Evolutionary conservation across 2,888 invertebrate genomes (phyloP), one percentile per base, ranked within the genome.

Genomic region (Phania funesta): DNA sequence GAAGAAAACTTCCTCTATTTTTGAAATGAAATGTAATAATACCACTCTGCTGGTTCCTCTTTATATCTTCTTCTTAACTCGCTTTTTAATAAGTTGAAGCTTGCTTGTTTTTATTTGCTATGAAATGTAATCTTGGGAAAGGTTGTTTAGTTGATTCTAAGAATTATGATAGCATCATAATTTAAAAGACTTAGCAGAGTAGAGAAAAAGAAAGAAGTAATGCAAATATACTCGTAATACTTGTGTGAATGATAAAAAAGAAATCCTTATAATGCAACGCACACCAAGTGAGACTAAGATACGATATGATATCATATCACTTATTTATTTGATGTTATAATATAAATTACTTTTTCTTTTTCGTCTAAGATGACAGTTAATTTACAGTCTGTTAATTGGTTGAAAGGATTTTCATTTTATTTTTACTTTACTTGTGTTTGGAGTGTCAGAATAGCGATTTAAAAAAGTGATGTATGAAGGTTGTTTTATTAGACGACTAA

Each of bases 371-470:
- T 80, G 80, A 67, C 76, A 77, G 80, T 67, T 71, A 76, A 76
- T 81, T 77, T 81, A 71, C 80, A 60, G 58, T 46, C 41, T 76
- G 52, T 65, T 76, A 76, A 80, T 76, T 80, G 71, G 44, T 48
- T 67, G 11, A 71, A 73, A 54, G 58, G 22, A 54, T 35, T 50
- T 65, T 60, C 29, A 26, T 48, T 6, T 29, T 46, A 48, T 46
- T 75, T 20, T 24, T 29, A 6, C 7, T 29, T 29, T 29, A 29
- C 7, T 29, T 29, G 29, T 6, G 7, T 29, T 29, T 29, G 4
- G 7, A 16, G 20, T 20, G 26, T 44, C n/a, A 16, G 44, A 35
- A 13, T 24, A 18, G 6, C 35, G 9, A 41, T 60, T 46, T 38
- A 29, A 6, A 29, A 29, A 29, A 29, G 7, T 29, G 4, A 29